Conservation (phyloP, 2,797 vertebrate genomes). For the Sebastes diaconus region DNA sequence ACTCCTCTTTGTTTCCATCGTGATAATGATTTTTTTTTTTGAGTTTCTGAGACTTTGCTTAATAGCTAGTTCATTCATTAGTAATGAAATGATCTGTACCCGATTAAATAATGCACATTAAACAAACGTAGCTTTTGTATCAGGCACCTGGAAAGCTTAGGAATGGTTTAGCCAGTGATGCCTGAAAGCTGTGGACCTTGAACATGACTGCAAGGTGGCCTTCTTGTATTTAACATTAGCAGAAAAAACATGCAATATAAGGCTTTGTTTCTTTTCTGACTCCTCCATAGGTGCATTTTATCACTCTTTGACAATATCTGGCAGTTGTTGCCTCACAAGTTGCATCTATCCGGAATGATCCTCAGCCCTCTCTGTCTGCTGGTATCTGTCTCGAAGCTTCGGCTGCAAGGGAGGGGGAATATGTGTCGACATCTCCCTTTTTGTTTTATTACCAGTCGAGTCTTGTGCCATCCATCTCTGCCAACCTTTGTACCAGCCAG, state of each 20-base stretch:
- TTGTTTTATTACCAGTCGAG: constrained; percentile 35
- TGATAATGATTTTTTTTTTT: not conserved
- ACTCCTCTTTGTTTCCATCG: not conserved
- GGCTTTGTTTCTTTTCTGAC: not conserved
- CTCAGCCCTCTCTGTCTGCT: not conserved
- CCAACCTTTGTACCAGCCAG: constrained; percentile 41
- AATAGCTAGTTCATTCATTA: not conserved
- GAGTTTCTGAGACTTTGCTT: not conserved
- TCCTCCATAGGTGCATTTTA: not conserved
- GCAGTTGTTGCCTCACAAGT: not conserved
- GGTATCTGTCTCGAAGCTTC: not conserved
- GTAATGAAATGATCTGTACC: not conserved
- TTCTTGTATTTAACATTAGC: not conserved
- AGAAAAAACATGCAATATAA: not conserved
- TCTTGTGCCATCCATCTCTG: constrained; percentile 58
- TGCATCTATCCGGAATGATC: not conserved
- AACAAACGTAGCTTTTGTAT: not conserved
- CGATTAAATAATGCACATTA: not conserved
- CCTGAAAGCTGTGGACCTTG: not conserved
- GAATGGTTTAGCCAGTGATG: not conserved
- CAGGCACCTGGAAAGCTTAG: not conserved
- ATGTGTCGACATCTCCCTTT: constrained; percentile 15
- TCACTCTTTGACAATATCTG: not conserved
- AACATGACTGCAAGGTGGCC: not conserved
- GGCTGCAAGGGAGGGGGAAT: not conserved